phyloP scores from a whole-genome alignment of 2,113 vertebrate species.

The Salvelinus alpinus region DNA sequence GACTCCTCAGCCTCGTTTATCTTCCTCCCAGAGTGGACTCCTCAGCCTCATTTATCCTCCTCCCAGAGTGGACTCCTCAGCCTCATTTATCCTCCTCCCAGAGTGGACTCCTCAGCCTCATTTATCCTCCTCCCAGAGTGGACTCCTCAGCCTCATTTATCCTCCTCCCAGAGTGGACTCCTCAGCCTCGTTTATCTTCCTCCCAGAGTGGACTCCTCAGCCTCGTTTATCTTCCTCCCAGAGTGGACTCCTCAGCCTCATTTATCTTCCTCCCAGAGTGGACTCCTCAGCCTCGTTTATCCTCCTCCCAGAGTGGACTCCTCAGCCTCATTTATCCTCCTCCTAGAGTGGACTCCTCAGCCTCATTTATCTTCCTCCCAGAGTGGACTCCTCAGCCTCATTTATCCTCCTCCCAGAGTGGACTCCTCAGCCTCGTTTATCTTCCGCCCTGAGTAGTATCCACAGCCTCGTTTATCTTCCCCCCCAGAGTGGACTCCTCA shows the following conservation, averaged over 20 bases:
- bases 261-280: no score
- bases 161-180: no score
- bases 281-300: no score
- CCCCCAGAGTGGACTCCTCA: constrained; percentile 19
- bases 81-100: constrained; percentile 20
- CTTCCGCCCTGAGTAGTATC: constrained; percentile 14
- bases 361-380: constrained; percentile 21
- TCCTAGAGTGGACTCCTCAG: neutral
- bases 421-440: constrained; percentile 13
- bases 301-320: no score
- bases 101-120: constrained; percentile 5
- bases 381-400: constrained; percentile 8
- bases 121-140: constrained; percentile 20
- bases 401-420: constrained; percentile 19
- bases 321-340: no score
- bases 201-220: constrained; percentile 13
- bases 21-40: constrained; percentile 19
- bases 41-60: constrained; percentile 14
- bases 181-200: neutral
- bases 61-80: constrained; percentile 17
- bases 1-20: constrained; percentile 10
- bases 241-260: neutral
- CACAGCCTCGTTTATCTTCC: constrained; percentile 12
- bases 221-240: constrained; percentile 20
- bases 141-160: neutral